Percentiles rank a stretch among this genome's conserved stretches.
These are phyloP conservation scores for Donacobius atricapilla DNA, from an alignment of 2,113 vertebrate species.

Conservation along the genomic window DNA sequence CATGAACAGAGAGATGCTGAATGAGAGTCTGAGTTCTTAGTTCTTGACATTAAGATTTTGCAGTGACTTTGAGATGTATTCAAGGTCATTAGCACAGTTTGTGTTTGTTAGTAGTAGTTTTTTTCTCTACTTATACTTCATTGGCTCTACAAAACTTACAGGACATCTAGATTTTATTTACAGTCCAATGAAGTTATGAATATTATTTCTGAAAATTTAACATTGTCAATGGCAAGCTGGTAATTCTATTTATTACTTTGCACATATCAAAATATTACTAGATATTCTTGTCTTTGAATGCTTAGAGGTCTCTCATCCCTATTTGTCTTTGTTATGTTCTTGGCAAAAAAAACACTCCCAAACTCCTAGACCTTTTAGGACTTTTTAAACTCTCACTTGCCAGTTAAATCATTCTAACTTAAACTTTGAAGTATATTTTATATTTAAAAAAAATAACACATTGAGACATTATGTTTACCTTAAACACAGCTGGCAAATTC, in stretches of 20 bases:
- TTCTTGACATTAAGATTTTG: not conserved
- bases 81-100: not conserved
- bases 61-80: not conserved
- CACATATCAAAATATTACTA: not conserved
- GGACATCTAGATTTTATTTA: not conserved
- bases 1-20: not conserved
- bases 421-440: not conserved
- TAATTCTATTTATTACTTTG: not conserved
- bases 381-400: not conserved
- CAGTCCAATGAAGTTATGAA: not conserved
- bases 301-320: not conserved
- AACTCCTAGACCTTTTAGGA: not conserved
- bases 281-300: not conserved
- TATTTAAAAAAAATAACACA: not conserved
- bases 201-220: not conserved
- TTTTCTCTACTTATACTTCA: not conserved
- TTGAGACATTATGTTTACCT: not conserved
- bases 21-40: not conserved
- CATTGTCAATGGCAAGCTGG: not conserved
- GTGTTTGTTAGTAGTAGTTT: not conserved
- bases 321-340: not conserved
- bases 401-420: not conserved
- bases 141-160: not conserved
- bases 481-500: not conserved
- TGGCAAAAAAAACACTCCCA: not conserved